Evolutionary conservation across 2,113 vertebrate genomes (phyloP).

Genomic region (Emydura subglobosa): DNA sequence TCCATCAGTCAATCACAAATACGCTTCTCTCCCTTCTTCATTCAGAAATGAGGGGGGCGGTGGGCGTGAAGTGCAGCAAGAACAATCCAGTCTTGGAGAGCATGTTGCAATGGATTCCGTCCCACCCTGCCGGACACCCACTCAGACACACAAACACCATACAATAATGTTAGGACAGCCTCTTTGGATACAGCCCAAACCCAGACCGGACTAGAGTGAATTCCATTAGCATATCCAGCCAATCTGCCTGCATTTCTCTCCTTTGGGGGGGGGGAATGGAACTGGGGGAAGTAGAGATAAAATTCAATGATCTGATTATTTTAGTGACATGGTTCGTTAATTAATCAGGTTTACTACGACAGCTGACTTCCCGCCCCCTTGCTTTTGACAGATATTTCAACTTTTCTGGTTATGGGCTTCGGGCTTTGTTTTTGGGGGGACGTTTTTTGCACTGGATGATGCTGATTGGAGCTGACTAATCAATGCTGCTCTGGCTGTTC

Average conservation of each 20-base stretch:
- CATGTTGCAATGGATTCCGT: neutral
- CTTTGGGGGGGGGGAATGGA: neutral
- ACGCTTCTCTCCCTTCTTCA: neutral
- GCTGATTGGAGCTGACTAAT: neutral
- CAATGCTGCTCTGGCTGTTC: too few relatives aligned
- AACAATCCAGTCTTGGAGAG: neutral
- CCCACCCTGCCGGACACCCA: neutral
- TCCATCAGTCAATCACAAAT: slow-evolving; percentile 33
- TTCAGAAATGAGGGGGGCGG: neutral
- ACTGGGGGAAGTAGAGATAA: neutral
- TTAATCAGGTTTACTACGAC: neutral
- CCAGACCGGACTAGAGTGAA: neutral
- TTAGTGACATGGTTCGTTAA: neutral
- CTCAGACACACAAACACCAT: neutral
- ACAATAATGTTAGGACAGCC: neutral
- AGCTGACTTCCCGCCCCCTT: neutral
- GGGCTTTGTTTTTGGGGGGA: neutral
- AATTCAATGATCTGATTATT: accelerated
- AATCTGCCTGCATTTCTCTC: neutral
- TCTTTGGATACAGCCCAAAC: slow-evolving; percentile 24
- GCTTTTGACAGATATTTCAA: neutral
- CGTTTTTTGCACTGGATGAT: neutral
- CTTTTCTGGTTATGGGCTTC: neutral
- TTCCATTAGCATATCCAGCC: neutral
- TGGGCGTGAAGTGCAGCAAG: neutral